These are phyloP conservation scores for Julus scandinavius DNA, from an alignment of 2,888 invertebrate species.

Conservation along the genomic window DNA sequence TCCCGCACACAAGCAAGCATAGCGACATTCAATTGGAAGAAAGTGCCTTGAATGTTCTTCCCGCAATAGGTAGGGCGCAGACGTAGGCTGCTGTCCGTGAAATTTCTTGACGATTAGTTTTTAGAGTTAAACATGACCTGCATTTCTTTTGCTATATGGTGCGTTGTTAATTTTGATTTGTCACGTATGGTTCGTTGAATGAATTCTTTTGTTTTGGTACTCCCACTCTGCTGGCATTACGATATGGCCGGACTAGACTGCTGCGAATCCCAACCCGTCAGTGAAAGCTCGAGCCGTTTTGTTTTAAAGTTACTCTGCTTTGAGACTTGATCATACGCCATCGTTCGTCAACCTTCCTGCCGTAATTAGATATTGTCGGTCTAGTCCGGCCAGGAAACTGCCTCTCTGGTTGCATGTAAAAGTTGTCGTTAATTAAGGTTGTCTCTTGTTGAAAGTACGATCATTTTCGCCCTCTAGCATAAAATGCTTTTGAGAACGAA, in stretches of 20 bases:
- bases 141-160: background rate
- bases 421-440: background rate
- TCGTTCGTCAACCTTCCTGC: background rate
- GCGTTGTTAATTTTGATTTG: background rate
- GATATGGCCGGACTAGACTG: background rate
- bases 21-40: slow-evolving; percentile 45
- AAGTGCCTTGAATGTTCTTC: slow-evolving; percentile 29
- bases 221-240: background rate
- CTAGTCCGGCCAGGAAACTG: background rate
- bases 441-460: background rate
- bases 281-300: background rate
- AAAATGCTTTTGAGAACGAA: background rate
- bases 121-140: background rate
- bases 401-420: background rate
- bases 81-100: background rate
- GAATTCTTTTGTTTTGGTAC: background rate
- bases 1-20: slow-evolving; percentile 50
- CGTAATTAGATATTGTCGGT: background rate
- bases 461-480: background rate
- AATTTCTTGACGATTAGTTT: background rate
- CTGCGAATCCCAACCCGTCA: background rate
- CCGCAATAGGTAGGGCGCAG: background rate
- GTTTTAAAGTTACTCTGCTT: background rate
- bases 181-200: background rate
- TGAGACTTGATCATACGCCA: background rate